phyloP scores from a whole-genome alignment of 1,140 invertebrate species.

The Neodiprion virginianus region DNA sequence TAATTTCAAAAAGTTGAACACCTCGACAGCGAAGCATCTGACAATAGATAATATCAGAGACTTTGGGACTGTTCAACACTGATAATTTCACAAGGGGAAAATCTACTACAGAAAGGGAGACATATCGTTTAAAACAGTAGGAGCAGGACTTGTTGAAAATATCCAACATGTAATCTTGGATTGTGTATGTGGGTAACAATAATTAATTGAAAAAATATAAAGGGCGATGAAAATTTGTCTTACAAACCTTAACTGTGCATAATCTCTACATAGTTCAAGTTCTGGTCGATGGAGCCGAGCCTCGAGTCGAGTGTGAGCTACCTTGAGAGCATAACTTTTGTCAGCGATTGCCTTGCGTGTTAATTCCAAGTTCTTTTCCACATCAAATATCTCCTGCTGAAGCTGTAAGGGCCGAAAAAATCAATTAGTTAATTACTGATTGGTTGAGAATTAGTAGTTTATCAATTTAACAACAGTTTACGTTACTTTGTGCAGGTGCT shows the following conservation, averaged over 20 bases:
- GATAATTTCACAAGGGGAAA: too few relatives aligned
- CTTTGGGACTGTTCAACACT: too few relatives aligned
- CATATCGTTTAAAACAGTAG: not conserved
- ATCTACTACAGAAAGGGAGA: not conserved
- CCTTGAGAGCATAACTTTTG: conserved; percentile 85
- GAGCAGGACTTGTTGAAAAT: not conserved
- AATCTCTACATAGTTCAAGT: conserved; percentile 88
- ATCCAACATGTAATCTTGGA: too few relatives aligned
- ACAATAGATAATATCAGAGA: not conserved
- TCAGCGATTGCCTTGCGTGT: conserved; percentile 70
- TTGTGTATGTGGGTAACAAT: too few relatives aligned
- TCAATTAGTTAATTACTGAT: not conserved
- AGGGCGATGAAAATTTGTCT: not conserved
- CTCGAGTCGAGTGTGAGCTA: conserved; percentile 77
- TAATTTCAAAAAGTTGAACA: conserved; percentile 1
- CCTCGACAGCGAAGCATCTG: not conserved
- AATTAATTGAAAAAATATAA: not conserved
- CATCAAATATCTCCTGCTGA: conserved; percentile 71
- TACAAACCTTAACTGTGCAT: conserved; percentile 78
- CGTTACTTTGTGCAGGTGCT: conserved; percentile 66
- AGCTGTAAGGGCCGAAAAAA: conserved; percentile 51
- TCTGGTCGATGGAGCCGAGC: conserved; percentile 71
- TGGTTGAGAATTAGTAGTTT: not conserved
- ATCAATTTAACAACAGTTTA: conserved; percentile 9
- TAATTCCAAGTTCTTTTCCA: conserved; percentile 69